phyloP scores from a whole-genome alignment of 2,888 invertebrate genomes.

The Aquatica leii region DNA sequence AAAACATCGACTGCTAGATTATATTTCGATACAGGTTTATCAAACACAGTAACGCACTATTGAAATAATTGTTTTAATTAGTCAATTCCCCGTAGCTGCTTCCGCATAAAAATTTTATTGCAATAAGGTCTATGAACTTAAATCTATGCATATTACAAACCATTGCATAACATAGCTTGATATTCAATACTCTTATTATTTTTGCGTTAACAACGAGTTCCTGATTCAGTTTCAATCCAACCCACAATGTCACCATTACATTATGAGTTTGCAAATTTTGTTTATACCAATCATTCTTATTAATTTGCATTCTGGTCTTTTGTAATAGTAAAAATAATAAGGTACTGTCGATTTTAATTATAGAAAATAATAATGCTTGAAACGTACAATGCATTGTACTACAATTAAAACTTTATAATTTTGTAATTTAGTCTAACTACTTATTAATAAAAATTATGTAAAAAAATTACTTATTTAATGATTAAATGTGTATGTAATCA shows the following conservation, averaged over 20 bases:
- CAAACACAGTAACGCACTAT: background rate
- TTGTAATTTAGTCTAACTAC: too few relatives aligned
- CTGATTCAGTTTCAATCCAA: background rate
- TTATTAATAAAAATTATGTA: too few relatives aligned
- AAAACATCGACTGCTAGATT: too few relatives aligned
- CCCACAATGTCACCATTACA: slow-evolving; percentile 33
- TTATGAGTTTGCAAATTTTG: slow-evolving; percentile 37
- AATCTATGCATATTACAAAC: slow-evolving; percentile 28
- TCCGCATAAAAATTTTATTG: background rate
- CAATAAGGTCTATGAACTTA: slow-evolving; percentile 29
- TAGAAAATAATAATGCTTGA: too few relatives aligned
- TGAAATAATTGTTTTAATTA: slow-evolving; percentile 7
- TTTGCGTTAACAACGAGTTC: slow-evolving; percentile 35
- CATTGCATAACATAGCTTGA: slow-evolving; percentile 34
- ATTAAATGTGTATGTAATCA: too few relatives aligned
- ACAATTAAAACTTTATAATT: too few relatives aligned
- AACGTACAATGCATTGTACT: too few relatives aligned
- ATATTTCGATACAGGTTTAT: too few relatives aligned
- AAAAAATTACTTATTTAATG: too few relatives aligned
- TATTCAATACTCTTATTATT: slow-evolving; percentile 36
- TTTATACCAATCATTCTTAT: slow-evolving; percentile 11
- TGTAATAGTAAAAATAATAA: too few relatives aligned
- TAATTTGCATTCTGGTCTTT: too few relatives aligned
- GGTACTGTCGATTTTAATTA: too few relatives aligned
- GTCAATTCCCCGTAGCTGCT: background rate